phyloP scores from a whole-genome alignment of 2,888 invertebrate species.

The Xestia c-nigrum region DNA sequence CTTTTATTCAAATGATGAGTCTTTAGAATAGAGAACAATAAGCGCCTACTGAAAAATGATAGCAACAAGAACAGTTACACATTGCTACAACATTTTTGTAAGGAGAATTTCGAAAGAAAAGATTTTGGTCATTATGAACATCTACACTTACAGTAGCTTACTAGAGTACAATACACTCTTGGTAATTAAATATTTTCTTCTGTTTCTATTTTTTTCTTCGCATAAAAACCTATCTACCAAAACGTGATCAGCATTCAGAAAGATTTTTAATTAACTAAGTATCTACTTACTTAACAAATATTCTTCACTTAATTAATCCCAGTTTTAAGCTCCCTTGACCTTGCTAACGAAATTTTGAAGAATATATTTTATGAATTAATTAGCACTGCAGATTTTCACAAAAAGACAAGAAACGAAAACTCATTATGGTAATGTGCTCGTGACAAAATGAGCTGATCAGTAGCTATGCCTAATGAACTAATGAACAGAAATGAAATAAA shows the following conservation, averaged over 20 bases:
- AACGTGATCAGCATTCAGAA: slow-evolving; percentile 36
- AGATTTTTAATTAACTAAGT: slow-evolving; percentile 40
- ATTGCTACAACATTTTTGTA: slow-evolving; percentile 42
- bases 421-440: not conserved
- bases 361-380: slow-evolving; percentile 6
- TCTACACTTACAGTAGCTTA: not conserved
- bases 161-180: slow-evolving; percentile 1
- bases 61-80: slow-evolving; percentile 23
- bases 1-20: slow-evolving; percentile 16
- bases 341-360: not conserved
- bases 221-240: slow-evolving; percentile 9
- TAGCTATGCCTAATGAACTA: not conserved
- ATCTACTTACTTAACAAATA: slow-evolving; percentile 24
- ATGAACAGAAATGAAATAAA: not conserved
- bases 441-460: not conserved
- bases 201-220: slow-evolving; percentile 28
- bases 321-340: slow-evolving; percentile 25
- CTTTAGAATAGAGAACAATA: slow-evolving; percentile 30
- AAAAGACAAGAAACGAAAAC: not conserved
- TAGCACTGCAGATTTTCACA: not conserved
- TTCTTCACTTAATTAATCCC: slow-evolving; percentile 32
- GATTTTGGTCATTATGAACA: not conserved
- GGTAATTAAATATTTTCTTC: slow-evolving; percentile 6
- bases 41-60: slow-evolving; percentile 32
- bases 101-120: slow-evolving; percentile 13